A percentile compares a stretch with the other conserved stretches of the same genome.
These are phyloP conservation scores for Heterohyrax brucei DNA, from an alignment of 2,797 vertebrate genomes.

Conservation along the genomic window DNA sequence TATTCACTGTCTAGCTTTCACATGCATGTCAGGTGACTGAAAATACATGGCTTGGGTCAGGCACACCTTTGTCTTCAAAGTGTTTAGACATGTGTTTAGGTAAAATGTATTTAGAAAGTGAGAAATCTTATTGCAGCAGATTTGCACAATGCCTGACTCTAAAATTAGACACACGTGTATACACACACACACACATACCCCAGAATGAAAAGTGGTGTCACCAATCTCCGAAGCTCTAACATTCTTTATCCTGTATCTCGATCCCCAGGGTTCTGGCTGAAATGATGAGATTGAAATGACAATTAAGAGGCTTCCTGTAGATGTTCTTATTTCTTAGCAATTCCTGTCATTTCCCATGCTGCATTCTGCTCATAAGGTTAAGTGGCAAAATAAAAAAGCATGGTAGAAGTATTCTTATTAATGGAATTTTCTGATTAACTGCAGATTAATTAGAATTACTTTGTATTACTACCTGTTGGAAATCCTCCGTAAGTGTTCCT, in stretches of 20 bases:
- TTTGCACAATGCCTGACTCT: background rate
- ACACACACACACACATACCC: no score
- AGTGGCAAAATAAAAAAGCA: background rate
- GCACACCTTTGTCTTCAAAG: no score
- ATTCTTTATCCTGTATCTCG: background rate
- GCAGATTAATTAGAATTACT: background rate
- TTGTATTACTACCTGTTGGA: background rate
- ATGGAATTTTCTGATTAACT: background rate
- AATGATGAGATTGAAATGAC: background rate
- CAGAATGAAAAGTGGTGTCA: background rate
- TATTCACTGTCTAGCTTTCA: no score
- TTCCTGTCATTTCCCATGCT: background rate
- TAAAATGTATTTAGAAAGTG: no score
- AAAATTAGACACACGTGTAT: background rate
- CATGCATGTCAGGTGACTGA: no score
- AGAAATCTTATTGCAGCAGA: no score
- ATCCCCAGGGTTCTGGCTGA: background rate
- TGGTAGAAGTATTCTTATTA: background rate
- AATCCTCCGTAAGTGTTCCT: slow-evolving; percentile 21
- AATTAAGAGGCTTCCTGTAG: background rate
- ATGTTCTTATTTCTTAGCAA: background rate
- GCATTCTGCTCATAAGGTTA: background rate
- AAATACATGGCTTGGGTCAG: no score
- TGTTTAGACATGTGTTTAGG: no score
- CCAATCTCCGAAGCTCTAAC: background rate